Base-by-base conservation (phyloP, 2,113 vertebrate genomes). In the Dendrocopos noguchii region DNA sequence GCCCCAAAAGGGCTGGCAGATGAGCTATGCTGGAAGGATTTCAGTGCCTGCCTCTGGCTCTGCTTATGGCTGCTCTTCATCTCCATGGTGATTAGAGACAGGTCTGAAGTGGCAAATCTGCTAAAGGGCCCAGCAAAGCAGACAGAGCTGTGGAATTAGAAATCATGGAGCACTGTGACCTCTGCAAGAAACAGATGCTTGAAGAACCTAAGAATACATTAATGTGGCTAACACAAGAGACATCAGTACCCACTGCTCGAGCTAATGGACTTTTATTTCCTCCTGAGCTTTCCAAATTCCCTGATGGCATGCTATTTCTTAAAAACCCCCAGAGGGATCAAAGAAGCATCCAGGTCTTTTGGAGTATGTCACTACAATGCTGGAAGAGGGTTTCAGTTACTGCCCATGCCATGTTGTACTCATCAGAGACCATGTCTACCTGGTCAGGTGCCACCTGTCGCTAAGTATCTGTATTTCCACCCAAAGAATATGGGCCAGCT, bases 101-200 rank as follows among this genome's bases (percentile, higher is more conserved):
- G 79, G 80, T 59, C 67, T 94, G 72, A 91, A 95, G 91, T 47
- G 42, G 84, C 34, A 91, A 64, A 94, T 83, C 78, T 93, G 90
- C 93, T 91, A 70, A 87, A 78, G 79, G 66, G 50, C 70, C 76
- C 90, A 84, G 68, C 0, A 0, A 65, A 0, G 8, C 36, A 74
- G 84, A 65, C n/a, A 21, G 33, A 78, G 73, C 55, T 0, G 3
- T 12, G 50, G 50, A 75, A 73, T 67, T 64, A 91, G 53, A 83
- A 94, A 92, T 39, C 0, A 2, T 83, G 80, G 12, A 94, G 39
- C 57, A 65, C 50, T 0, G 1, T 21, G 65, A 83, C 47, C 65
- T 89, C 79, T 61, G 57, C 59, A 85, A 84, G 50, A 85, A 90
- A 80, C 1, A 72, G 24, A 59, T n/a, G 70, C 66, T 81, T 44